Base-by-base conservation (phyloP, 2,113 vertebrate species). In the Speoplatyrhinus poulsoni region DNA sequence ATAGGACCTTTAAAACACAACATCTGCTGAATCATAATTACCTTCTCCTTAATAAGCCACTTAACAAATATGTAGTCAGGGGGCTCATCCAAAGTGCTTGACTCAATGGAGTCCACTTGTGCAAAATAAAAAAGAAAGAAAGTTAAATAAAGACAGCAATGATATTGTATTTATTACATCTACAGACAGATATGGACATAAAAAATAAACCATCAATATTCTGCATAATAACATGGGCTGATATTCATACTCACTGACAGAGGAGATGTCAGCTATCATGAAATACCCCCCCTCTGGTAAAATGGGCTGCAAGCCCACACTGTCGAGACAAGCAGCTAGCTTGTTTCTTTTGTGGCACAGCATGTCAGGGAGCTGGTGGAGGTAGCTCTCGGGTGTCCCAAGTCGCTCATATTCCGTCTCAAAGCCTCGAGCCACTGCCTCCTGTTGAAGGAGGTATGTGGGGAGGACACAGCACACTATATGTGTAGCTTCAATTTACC, bases 41-140 rank as follows among this genome's bases (percentile, higher is more conserved):
- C 96, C 94, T 97, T 96, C 72, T 94, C 94, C 86, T 93, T 97
- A 33, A 94, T 90, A 73, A 99, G 94, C 97, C 97, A 99, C 85
- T 95, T 98, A 4, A 91, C 84, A 79, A 99, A 96, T 83, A 87
- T 90, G 49, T 88, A 91, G 87, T 98, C 96, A 0, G 89, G 92
- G 12, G 92, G 85, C 75, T 94, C 91, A 0, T 75, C 84, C 0
- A 87, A 73, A 15, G 86, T 76, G 0, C 60, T 81, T 77, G 87
- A 55, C 73, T 89, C 79, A 75, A 90, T 93, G 15, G 95, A 82
- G 1, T 93, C 90, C 70, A 94, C 97, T 99, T 85, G 61, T 49
- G 46, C 1, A 61, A 32, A 62, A 63, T 15, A 15, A 48, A 62
- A 46, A 76, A 12, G 60, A 76, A 77, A 41, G 76, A 70, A 60